A percentile compares a stretch with the other conserved stretches of the same genome.
Evolutionary conservation across 2,888 invertebrate species (phyloP).

Genomic region (Netelia melanura): DNA sequence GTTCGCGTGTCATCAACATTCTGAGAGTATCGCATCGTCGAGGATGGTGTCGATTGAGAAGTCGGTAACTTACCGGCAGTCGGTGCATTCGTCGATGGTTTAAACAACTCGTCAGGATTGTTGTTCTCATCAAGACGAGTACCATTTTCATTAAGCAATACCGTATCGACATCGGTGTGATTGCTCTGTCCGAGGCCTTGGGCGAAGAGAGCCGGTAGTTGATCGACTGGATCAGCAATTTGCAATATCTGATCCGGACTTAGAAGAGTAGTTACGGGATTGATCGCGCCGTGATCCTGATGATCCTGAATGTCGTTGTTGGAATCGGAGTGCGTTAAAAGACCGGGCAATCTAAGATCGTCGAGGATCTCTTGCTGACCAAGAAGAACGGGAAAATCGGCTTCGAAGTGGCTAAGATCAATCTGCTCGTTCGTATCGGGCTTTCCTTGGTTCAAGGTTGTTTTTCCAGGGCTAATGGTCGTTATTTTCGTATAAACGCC

Average conservation of each 20-base stretch:
- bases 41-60: background rate
- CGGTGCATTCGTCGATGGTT: constrained; percentile 68
- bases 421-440: constrained; percentile 73
- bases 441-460: constrained; percentile 77
- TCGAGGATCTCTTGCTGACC: constrained; percentile 80
- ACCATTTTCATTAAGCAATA: constrained; percentile 84
- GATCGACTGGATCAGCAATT: constrained; percentile 83
- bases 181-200: constrained; percentile 80
- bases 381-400: constrained; percentile 77
- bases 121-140: constrained; percentile 81
- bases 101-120: constrained; percentile 84
- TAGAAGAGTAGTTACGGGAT: constrained; percentile 80
- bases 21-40: constrained; percentile 32
- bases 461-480: constrained; percentile 76
- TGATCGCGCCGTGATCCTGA: constrained; percentile 67
- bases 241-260: constrained; percentile 82
- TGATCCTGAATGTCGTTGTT: constrained; percentile 78
- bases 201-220: constrained; percentile 81
- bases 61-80: background rate
- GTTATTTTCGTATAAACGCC: constrained; percentile 75
- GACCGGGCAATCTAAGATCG: constrained; percentile 78
- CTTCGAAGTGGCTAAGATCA: constrained; percentile 74
- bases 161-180: constrained; percentile 82
- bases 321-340: constrained; percentile 78
- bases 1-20: background rate